phyloP scores from a whole-genome alignment of 2,797 vertebrate species.

The Crypturellus tataupa region DNA sequence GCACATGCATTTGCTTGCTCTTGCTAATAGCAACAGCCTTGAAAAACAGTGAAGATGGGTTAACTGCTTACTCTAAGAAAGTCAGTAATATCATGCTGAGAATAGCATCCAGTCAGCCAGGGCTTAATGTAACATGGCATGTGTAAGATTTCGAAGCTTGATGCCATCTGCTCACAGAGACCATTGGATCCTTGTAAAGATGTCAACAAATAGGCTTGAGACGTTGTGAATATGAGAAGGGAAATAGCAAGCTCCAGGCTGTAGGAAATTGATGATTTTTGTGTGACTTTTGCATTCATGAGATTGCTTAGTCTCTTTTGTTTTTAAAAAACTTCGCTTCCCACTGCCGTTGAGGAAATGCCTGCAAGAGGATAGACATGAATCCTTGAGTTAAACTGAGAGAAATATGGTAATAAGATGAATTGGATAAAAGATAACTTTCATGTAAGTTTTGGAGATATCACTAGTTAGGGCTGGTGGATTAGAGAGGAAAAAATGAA shows the following conservation, averaged over 20 bases:
- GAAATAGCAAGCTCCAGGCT: neutral
- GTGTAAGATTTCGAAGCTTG: neutral
- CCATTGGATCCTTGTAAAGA: neutral
- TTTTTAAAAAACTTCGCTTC: neutral
- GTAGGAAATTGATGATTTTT: neutral
- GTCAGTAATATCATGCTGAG: neutral
- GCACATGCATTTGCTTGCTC: neutral
- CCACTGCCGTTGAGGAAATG: neutral
- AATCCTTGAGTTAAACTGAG: neutral
- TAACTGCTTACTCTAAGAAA: neutral
- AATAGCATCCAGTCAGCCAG: neutral
- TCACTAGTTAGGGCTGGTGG: neutral
- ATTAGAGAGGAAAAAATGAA: neutral
- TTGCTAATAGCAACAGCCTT: neutral
- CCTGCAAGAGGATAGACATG: neutral
- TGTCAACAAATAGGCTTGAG: conserved; percentile 9
- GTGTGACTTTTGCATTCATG: neutral
- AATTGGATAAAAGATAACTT: neutral
- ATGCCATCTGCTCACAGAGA: conserved; percentile 29
- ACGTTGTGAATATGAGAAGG: conserved; percentile 17
- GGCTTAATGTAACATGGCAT: neutral
- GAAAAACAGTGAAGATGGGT: neutral
- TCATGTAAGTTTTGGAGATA: neutral
- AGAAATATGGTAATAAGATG: neutral
- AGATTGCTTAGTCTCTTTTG: neutral